These are phyloP conservation scores for Lithobates pipiens DNA, from an alignment of 2,797 vertebrate genomes.

Conservation along the genomic window DNA sequence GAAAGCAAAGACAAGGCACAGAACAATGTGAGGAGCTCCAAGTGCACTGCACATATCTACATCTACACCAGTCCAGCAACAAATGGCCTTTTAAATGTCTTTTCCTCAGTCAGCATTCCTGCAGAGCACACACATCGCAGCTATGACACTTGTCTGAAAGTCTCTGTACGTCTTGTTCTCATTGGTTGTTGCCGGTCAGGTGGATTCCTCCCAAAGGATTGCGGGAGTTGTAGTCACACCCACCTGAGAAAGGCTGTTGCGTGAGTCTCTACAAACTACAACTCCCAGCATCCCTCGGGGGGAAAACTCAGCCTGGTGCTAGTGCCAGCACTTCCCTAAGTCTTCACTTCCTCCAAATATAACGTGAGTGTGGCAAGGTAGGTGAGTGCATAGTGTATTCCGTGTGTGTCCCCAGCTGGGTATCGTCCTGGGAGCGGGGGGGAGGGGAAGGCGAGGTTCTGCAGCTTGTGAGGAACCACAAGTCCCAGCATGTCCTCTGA, in stretches of 20 bases:
- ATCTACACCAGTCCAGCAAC: too few species aligned
- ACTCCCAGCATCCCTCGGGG: conserved; percentile 22
- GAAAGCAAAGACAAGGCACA: too few species aligned
- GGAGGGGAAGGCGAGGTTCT: neutral
- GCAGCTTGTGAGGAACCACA: neutral
- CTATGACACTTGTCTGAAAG: too few species aligned
- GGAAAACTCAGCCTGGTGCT: neutral
- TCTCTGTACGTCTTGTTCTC: neutral
- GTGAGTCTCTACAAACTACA: neutral
- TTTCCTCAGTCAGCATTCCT: too few species aligned
- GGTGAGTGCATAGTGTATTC: neutral
- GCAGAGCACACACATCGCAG: too few species aligned
- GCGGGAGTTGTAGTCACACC: conserved; percentile 38
- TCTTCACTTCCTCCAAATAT: conserved; percentile 30
- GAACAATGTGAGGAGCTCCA: too few species aligned
- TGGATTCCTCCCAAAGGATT: neutral
- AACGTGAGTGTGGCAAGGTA: conserved; percentile 27
- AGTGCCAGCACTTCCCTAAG: neutral
- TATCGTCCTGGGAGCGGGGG: too few species aligned
- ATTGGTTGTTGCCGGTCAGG: neutral
- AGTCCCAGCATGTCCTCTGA: neutral
- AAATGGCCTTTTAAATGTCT: too few species aligned
- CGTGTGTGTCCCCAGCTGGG: neutral
- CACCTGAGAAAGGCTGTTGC: neutral
- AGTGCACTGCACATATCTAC: too few species aligned